Base-by-base conservation (phyloP, 2,113 vertebrate genomes). In the Rallus limicola region DNA sequence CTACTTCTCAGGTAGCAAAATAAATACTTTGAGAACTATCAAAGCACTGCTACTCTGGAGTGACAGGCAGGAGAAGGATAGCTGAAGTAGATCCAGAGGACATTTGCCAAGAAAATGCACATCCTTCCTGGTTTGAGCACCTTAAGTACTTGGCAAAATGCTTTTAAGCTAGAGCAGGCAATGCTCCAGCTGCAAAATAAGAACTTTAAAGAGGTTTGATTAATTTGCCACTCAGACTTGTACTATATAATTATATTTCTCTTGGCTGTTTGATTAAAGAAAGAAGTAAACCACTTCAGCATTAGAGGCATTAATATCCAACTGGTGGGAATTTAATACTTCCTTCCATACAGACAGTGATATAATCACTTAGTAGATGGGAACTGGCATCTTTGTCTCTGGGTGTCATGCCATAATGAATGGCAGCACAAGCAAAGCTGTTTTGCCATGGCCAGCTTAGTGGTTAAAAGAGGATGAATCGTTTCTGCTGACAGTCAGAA, bases 171-270 rank as follows among this genome's bases (percentile, higher is more conserved):
- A 77, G 7, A 90, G 42, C 11, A 84, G 82, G 86, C 68, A 95
- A 81, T 18, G 11, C 71, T 90, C 48, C 93, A 96, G 46, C 82
- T 88, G 29, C 80, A 92, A 88, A 94, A 88, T 64, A 68, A 78
- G n/a, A 91, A 90, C 56, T 94, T 93, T 84, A 88, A 86, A 88
- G 48, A 90, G n/a, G n/a, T 84, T 90, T 88, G 67, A 91, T 93
- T 93, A 92, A 94, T 88, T 95, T 94, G 38, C 36, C 44, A 79
- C 90, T 96, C 85, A 88, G 53, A 23, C 6, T 87, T 77, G 67
- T 36, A 34, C 34, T 53, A 56, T 70, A 60, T 88, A 83, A 94
- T 72, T 59, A 68, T 79, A 38, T 82, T 96, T 92, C 31, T 92
- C 55, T 78, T 86, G 58, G 64, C 40, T 93, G 29, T 91, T 92